Evolutionary conservation across 2,888 invertebrate genomes (phyloP), one percentile per base, ranked within the genome.

Genomic region (Acanthosoma haemorrhoidale): DNA sequence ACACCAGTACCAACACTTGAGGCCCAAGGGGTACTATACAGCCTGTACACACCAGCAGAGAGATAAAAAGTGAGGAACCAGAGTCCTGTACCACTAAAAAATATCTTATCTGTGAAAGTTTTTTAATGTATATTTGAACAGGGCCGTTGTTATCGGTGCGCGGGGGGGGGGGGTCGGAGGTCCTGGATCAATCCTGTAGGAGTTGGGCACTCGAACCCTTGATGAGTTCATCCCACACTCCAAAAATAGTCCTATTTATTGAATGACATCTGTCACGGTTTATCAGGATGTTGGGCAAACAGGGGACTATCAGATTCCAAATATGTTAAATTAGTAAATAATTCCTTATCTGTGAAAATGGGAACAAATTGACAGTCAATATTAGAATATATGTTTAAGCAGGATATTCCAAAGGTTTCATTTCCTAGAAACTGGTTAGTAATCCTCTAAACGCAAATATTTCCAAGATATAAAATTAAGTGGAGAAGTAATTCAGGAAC

Each of bases 1-100:
- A 43, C 51, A 51, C 51, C 51, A 51, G n/a, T 21, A 25, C 51
- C 51, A n/a, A n/a, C n/a, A 51, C 51, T 51, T 51, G 13, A 51
- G n/a, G 25, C 25, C 16, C 18, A n/a, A n/a, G n/a, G n/a, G 18
- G 41, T 18, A 18, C 41, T 51, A 21, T 16, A n/a, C 25, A n/a
- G 18, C n/a, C 25, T 51, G 51, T 51, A 51, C 51, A 51, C 51
- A 51, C 13, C 43, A 43, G 43, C 1, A 1, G 1, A 5, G 51
- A 51, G 51, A 51, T 51, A 51, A 51, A 51, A 51, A 51, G 25
- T 51, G 51, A 51, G 51, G 25, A 51, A 51, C 13, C 51, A n/a
- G n/a, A n/a, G n/a, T n/a, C n/a, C n/a, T n/a, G n/a, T n/a, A n/a
- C n/a, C n/a, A n/a, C 51, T 25, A 51, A 51, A 51, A 51, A 51